phyloP scores from a whole-genome alignment of 2,888 invertebrate genomes.

The Thereva nobilitata region DNA sequence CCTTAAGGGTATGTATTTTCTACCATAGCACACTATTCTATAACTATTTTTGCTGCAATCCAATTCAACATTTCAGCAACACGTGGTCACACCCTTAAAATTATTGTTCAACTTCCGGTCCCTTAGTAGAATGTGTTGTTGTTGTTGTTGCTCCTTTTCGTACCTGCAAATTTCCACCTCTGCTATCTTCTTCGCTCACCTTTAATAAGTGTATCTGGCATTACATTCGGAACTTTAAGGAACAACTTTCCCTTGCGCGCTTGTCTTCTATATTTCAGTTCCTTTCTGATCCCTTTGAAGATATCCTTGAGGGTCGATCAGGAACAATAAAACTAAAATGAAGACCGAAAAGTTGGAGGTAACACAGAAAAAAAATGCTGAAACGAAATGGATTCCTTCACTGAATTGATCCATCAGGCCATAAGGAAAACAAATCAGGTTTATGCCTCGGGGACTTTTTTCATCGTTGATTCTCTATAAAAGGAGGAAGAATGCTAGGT shows the following conservation, averaged over 20 bases:
- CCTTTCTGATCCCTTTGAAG: conserved; percentile 1
- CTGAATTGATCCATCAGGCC: conserved; percentile 26
- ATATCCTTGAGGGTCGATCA: background rate
- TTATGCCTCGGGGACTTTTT: conserved; percentile 13
- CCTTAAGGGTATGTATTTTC: conserved; percentile 2
- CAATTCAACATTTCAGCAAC: conserved; percentile 32
- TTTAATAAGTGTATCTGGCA: background rate
- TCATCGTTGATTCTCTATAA: conserved; percentile 13
- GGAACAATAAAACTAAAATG: conserved; percentile 15
- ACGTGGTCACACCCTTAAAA: conserved; percentile 45
- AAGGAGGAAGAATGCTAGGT: conserved; percentile 28
- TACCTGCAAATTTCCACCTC: background rate
- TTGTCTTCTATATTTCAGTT: background rate
- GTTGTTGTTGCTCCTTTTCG: no score
- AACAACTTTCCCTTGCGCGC: conserved; percentile 22
- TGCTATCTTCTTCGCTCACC: background rate
- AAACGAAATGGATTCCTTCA: conserved; percentile 18
- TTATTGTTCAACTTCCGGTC: conserved; percentile 43
- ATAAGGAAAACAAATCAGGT: conserved; percentile 16
- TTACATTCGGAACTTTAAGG: background rate
- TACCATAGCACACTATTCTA: conserved; percentile 2
- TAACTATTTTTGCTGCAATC: conserved; percentile 1
- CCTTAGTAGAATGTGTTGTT: background rate
- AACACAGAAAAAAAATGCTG: conserved; percentile 7
- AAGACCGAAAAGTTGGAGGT: background rate